phyloP scores from a whole-genome alignment of 2,113 vertebrate species.

The Engraulis encrasicolus region DNA sequence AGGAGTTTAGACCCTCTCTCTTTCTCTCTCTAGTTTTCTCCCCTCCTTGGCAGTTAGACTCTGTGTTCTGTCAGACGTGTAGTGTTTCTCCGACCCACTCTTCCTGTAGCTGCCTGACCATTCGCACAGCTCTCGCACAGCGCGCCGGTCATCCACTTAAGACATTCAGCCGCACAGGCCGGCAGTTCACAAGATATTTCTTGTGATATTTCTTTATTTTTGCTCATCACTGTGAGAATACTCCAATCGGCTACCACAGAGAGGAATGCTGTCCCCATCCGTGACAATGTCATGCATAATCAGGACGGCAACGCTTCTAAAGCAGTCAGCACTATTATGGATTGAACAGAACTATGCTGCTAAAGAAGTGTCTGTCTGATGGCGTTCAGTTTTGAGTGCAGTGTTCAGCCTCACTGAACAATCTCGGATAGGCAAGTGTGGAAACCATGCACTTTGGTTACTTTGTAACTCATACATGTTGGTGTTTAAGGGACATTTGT shows the following conservation, averaged over 20 bases:
- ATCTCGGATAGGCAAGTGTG: background rate
- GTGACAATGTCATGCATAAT: no score
- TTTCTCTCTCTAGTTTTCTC: no score
- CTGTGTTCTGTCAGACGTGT: constrained; percentile 59
- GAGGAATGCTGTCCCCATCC: background rate
- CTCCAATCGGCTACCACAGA: background rate
- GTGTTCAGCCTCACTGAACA: background rate
- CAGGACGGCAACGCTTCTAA: no score
- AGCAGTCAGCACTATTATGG: background rate
- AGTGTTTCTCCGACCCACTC: constrained; percentile 45
- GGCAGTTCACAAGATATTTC: constrained; percentile 7
- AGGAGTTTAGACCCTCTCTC: constrained; percentile 61
- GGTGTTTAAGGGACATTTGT: background rate
- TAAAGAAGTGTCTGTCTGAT: background rate
- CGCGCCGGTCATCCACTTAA: background rate
- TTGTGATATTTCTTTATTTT: background rate
- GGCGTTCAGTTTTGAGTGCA: background rate
- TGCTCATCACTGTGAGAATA: background rate
- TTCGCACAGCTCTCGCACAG: background rate
- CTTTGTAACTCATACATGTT: background rate
- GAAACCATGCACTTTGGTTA: background rate
- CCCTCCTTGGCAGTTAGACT: constrained; percentile 48
- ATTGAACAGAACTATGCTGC: background rate
- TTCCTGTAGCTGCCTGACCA: constrained; percentile 76
- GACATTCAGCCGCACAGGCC: constrained; percentile 32